Evolutionary conservation across 23 tunicate species (phyloP).

Genomic region (Corella eumyota): DNA sequence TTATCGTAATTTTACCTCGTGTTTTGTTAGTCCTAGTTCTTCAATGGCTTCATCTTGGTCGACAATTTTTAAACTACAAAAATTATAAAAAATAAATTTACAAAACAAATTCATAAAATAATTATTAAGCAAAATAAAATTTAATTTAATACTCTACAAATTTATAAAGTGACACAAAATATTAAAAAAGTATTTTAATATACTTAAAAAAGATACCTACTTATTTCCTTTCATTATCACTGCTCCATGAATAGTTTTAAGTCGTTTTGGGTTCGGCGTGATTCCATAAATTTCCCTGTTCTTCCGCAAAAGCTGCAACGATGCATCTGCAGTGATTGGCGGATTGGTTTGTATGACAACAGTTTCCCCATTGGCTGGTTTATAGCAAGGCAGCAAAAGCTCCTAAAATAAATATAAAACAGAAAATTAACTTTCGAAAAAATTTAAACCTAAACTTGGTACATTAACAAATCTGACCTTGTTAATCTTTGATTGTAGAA

Average conservation of each 20-base stretch:
- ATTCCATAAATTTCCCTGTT: constrained; percentile 25
- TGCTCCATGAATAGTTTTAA: constrained; percentile 63
- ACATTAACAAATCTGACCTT: constrained; percentile 15
- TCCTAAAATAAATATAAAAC: constrained; percentile 21
- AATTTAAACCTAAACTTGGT: not conserved
- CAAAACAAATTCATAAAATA: not conserved
- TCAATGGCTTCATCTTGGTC: constrained; percentile 82
- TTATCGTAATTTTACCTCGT: constrained; percentile 22
- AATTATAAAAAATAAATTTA: not conserved
- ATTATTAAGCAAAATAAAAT: not conserved
- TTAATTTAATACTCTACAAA: not conserved
- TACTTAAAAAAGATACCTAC: constrained; percentile 4
- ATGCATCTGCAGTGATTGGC: constrained; percentile 68
- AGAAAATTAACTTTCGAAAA: not conserved
- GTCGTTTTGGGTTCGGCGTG: constrained; percentile 58
- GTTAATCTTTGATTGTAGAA: constrained; percentile 73
- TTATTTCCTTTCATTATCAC: constrained; percentile 66
- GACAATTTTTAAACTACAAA: constrained; percentile 38
- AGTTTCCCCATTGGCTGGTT: constrained; percentile 99
- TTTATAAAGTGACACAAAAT: not conserved
- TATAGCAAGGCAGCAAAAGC: constrained; percentile 73
- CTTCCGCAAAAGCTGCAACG: constrained; percentile 43
- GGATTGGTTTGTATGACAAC: constrained; percentile 76
- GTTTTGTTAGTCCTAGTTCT: constrained; percentile 57
- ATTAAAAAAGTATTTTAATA: not conserved